Base-by-base conservation (phyloP, 1,140 invertebrate species). In the Scylla paramamosain region DNA sequence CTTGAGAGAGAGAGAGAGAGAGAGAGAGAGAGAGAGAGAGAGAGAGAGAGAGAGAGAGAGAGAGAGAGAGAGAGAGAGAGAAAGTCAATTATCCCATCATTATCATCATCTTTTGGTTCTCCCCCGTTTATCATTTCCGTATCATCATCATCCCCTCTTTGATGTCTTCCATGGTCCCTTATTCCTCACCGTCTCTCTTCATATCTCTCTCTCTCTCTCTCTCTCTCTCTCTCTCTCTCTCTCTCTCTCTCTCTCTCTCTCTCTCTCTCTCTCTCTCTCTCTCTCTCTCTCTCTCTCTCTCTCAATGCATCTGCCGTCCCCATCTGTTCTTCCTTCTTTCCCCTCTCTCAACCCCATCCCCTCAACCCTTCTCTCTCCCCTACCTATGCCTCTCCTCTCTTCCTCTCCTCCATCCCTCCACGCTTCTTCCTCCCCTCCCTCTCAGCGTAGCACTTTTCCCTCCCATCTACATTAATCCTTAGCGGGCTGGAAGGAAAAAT, bases 391-490 rank as follows among this genome's bases (percentile, higher is more conserved):
- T 25, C 52, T 20, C 28, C 86, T 48, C 59, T 39, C 31, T 89
- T 31, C 84, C 48, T 32, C 52, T 46, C 32, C 84, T 52, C 59
- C 91, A 39, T 52, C 77, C 77, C 28, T n/a, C 45, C 28, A 20
- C 86, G 25, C 59, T 39, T 39, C 86, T 28, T 39, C 39, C n/a
- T 67, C 52, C 20, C 29, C 86, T 28, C 89, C 77, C 94, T 67
- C 25, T 45, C 52, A 52, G 45, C 28, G 39, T 77, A 86, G 77
- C 86, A 92, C 94, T 91, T 95, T 93, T 93, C 28, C 91, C 83
- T 52, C 83, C 91, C 45, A 48, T 89, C 86, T 93, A 95, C 91
- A 95, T 95, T 95, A 95, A 95, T 92, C 91, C 94, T 77, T 91
- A 86, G 91, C 82, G 82, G 84, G 90, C 52, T 48, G 25, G 59